Percentiles rank a stretch among this genome's conserved stretches.
Evolutionary conservation across 2,888 invertebrate genomes (phyloP).

Genomic region (Crepidodera aurea): DNA sequence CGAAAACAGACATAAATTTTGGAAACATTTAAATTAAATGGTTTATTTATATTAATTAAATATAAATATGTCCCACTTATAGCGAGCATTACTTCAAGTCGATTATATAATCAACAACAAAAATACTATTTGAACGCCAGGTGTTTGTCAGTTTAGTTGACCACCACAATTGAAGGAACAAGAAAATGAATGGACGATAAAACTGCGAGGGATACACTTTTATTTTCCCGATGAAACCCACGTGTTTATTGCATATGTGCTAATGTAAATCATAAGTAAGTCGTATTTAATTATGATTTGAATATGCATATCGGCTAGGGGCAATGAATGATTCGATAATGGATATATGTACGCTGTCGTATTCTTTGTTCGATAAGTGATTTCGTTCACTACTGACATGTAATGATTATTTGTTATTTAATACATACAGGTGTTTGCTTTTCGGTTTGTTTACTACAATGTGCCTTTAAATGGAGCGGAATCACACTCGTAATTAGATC

Average conservation of each 20-base stretch:
- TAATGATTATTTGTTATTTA: slow-evolving; percentile 12
- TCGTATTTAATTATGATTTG: slow-evolving; percentile 22
- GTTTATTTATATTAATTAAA: no score
- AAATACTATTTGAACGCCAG: slow-evolving; percentile 1
- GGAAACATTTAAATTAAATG: no score
- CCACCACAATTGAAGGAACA: slow-evolving; percentile 1
- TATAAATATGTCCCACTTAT: no score
- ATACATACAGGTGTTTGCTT: slow-evolving; percentile 8
- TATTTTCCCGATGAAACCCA: slow-evolving; percentile 32
- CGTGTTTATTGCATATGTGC: slow-evolving; percentile 34
- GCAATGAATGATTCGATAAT: slow-evolving; percentile 11
- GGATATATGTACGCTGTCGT: slow-evolving; percentile 7
- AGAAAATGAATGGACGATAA: slow-evolving; percentile 47
- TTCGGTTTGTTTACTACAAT: background rate
- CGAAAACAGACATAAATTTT: no score
- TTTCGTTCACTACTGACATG: slow-evolving; percentile 3
- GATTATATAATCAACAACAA: background rate
- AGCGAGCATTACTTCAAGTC: no score
- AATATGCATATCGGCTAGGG: slow-evolving; percentile 20
- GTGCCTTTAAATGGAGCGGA: no score
- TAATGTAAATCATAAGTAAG: slow-evolving; percentile 24
- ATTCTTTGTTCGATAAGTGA: slow-evolving; percentile 19
- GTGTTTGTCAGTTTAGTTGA: slow-evolving; percentile 2
- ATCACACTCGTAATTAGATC: no score
- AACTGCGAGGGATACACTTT: slow-evolving; percentile 45